A percentile compares a stretch with the other conserved stretches of the same genome.
phyloP scores from a whole-genome alignment of 2,888 invertebrate species.

The Aspidiotus rigidus region DNA sequence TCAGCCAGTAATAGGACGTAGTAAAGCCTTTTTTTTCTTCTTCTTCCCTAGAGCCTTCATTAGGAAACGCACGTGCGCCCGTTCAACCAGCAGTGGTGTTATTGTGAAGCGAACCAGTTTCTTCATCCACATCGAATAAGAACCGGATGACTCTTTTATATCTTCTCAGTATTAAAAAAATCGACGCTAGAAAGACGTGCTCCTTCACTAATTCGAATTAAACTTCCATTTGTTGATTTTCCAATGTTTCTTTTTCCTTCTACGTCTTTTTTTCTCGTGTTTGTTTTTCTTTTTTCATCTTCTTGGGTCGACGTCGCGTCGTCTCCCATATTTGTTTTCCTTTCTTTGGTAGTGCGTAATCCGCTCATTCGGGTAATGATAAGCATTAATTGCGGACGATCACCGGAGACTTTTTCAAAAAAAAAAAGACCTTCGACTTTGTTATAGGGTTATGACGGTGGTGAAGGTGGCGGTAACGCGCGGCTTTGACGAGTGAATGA shows the following conservation, averaged over 20 bases:
- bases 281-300: not conserved
- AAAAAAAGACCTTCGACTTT: no score
- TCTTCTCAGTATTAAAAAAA: constrained; percentile 22
- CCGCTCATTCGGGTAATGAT: constrained; percentile 25
- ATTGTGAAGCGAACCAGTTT: constrained; percentile 28
- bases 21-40: not conserved
- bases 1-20: no score
- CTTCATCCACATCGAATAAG: constrained; percentile 1
- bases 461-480: no score
- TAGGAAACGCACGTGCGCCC: constrained; percentile 30
- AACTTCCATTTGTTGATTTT: constrained; percentile 33
- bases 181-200: constrained; percentile 30
- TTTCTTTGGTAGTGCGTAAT: constrained; percentile 21
- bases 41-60: constrained; percentile 14
- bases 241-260: constrained; percentile 19
- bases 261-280: not conserved
- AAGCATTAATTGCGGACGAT: constrained; percentile 24
- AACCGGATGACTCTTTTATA: constrained; percentile 30
- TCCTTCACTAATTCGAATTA: constrained; percentile 33
- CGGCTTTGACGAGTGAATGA: no score
- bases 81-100: constrained; percentile 23
- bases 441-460: no score
- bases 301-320: not conserved
- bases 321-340: not conserved
- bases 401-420: not conserved